These are phyloP conservation scores for Podabrus alpinus DNA, from an alignment of 2,888 invertebrate species.

Conservation along the genomic window DNA sequence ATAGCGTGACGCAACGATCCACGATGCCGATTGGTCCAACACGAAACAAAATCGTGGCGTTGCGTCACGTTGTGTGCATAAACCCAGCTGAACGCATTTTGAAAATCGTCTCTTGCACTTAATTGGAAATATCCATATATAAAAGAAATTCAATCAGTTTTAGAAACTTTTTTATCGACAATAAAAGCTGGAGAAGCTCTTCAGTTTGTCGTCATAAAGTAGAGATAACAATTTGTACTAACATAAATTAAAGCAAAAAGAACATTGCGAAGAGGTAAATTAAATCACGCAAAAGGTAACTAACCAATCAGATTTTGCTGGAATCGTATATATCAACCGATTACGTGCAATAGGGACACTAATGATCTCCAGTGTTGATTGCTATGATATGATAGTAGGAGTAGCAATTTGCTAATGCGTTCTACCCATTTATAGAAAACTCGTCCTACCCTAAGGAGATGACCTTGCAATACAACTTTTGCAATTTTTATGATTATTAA, in stretches of 20 bases:
- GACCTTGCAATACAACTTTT: neutral
- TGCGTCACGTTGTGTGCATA: no score
- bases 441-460: slow-evolving; percentile 10
- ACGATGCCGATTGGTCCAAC: neutral
- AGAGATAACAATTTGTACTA: neutral
- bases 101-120: neutral
- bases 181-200: neutral
- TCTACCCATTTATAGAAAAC: slow-evolving; percentile 20
- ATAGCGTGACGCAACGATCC: no score
- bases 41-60: no score
- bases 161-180: neutral
- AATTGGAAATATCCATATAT: neutral
- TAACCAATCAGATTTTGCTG: slow-evolving; percentile 5
- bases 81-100: no score
- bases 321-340: slow-evolving; percentile 6
- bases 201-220: neutral
- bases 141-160: neutral
- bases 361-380: slow-evolving; percentile 18
- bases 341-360: slow-evolving; percentile 13
- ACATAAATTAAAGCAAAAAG: neutral
- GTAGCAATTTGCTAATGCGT: slow-evolving; percentile 24
- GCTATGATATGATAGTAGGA: slow-evolving; percentile 22
- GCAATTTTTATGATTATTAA: neutral
- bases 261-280: neutral
- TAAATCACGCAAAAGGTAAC: neutral